Conservation (phyloP, 2,113 vertebrate genomes). For the Pterocles burchelli region DNA sequence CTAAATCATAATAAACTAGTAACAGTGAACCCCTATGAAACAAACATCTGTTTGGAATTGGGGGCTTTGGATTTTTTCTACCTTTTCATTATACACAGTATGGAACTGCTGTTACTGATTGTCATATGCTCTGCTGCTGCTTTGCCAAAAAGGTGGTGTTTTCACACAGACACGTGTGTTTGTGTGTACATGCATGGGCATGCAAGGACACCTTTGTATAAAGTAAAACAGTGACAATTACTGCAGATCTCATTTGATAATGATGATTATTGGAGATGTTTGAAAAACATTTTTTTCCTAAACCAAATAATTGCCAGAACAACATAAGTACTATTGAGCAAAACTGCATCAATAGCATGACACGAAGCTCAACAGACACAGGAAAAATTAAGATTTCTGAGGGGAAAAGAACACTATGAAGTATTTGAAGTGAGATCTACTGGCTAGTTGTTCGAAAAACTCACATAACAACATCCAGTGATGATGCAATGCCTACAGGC, state of each 20-base stretch:
- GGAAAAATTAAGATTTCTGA: not conserved
- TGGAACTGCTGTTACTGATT: not conserved
- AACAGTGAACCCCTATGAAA: not conserved
- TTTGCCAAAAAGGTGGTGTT: not conserved
- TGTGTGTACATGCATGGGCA: accelerated
- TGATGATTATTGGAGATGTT: not conserved
- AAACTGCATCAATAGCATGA: not conserved
- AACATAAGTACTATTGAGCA: not conserved
- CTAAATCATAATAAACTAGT: not conserved
- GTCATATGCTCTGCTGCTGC: not conserved
- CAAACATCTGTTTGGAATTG: not conserved
- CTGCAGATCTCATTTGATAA: not conserved
- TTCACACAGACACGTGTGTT: too few relatives aligned
- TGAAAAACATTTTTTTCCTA: not conserved
- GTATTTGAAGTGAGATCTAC: not conserved
- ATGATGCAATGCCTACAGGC: not conserved
- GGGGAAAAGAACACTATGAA: not conserved
- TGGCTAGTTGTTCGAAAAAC: not conserved
- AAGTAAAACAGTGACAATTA: not conserved
- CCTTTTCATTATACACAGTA: not conserved
- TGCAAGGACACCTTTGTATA: not conserved
- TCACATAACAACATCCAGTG: not conserved
- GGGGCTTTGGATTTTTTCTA: not conserved
- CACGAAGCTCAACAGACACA: not conserved
- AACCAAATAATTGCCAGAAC: not conserved